Conservation (phyloP, 2,888 invertebrate genomes). For the Caenorhabditis wallacei region DNA sequence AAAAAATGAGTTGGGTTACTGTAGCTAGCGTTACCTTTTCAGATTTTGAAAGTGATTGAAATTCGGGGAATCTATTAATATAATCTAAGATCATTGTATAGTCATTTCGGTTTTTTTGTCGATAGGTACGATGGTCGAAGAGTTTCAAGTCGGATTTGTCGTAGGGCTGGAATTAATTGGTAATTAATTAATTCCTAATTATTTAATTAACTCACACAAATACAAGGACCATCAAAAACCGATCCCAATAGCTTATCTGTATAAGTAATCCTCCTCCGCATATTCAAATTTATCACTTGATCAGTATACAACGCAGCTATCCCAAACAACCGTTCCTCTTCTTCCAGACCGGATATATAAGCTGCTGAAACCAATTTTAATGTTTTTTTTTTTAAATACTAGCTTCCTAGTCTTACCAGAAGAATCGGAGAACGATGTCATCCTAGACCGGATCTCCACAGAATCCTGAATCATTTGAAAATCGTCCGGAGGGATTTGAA, state of each 20-base stretch:
- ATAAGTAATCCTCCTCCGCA: slow-evolving; percentile 52
- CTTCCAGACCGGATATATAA: slow-evolving; percentile 12
- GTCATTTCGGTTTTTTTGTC: slow-evolving; percentile 50
- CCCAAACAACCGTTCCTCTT: slow-evolving; percentile 35
- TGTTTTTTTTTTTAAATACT: no score
- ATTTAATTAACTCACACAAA: slow-evolving; percentile 49
- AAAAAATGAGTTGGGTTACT: no score
- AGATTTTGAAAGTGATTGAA: slow-evolving; percentile 36
- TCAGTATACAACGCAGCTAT: slow-evolving; percentile 45
- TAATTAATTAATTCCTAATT: not conserved
- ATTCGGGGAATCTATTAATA: slow-evolving; percentile 55
- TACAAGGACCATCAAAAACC: slow-evolving; percentile 56
- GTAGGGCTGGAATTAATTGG: slow-evolving; percentile 52
- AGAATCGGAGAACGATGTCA: slow-evolving; percentile 46
- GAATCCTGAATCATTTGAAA: slow-evolving; percentile 10
- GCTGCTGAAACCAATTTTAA: slow-evolving; percentile 7
- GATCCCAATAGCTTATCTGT: slow-evolving; percentile 41
- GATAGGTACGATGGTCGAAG: slow-evolving; percentile 52
- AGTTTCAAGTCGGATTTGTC: slow-evolving; percentile 45
- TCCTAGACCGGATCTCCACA: slow-evolving; percentile 8
- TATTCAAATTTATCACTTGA: slow-evolving; percentile 49
- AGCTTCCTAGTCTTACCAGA: slow-evolving; percentile 1
- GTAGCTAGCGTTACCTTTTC: slow-evolving; percentile 28
- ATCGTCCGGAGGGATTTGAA: slow-evolving; percentile 18
- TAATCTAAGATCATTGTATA: slow-evolving; percentile 63